Conservation (phyloP, 92 coral and sea anemone species). For the Porites evermanni region DNA sequence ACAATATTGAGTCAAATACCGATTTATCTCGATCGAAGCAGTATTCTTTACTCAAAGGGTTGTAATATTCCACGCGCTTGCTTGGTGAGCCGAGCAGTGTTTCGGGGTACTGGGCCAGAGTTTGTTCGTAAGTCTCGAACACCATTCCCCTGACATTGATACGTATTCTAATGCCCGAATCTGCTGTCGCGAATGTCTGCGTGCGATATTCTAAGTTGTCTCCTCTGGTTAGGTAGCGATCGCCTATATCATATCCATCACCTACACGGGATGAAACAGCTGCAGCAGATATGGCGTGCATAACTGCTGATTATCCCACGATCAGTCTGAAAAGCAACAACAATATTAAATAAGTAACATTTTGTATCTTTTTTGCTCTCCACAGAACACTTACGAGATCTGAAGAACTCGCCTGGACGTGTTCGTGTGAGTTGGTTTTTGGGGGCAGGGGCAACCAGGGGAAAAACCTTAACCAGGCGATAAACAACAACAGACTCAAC, state of each 20-base stretch:
- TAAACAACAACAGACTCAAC: too few species aligned
- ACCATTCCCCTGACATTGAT: constrained; percentile 92
- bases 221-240: constrained; percentile 27
- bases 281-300: constrained; percentile 47
- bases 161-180: constrained; percentile 66
- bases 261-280: constrained; percentile 20
- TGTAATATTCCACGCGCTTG: constrained; percentile 77
- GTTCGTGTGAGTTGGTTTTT: too few species aligned
- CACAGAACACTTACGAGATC: too few species aligned
- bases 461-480: too few species aligned
- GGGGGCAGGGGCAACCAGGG: too few species aligned
- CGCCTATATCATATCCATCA: constrained; percentile 19
- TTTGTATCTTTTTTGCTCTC: too few species aligned
- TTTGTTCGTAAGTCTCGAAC: constrained; percentile 92
- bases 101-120: constrained; percentile 92
- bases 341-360: not conserved
- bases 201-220: constrained; percentile 7
- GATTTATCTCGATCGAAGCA: constrained; percentile 91
- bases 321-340: not conserved
- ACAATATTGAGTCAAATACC: constrained; percentile 87
- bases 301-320: constrained; percentile 1
- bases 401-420: too few species aligned
- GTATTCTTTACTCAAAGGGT: constrained; percentile 80
- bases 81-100: constrained; percentile 84
- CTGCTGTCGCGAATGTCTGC: constrained; percentile 30